Conservation (phyloP, 2,888 invertebrate species). For the Conus canariensis region DNA sequence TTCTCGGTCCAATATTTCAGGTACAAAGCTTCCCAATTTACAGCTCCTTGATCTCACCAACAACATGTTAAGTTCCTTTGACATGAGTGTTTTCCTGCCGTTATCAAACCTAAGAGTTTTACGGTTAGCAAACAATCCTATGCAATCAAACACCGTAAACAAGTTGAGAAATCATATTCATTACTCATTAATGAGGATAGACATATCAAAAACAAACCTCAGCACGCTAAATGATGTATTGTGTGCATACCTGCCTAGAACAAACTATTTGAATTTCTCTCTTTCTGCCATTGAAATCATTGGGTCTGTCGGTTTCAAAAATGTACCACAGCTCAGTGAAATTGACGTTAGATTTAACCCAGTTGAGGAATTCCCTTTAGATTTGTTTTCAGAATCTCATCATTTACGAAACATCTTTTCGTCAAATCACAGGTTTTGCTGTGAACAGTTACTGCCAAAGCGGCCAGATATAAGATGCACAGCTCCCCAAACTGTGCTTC, state of each 20-base stretch:
- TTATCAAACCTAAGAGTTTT: not conserved
- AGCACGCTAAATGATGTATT: not conserved
- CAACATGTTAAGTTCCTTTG: not conserved
- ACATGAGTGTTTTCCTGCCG: not conserved
- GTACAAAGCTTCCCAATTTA: not conserved
- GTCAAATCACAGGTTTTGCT: not conserved
- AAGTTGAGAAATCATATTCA: not conserved
- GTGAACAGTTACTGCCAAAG: not conserved
- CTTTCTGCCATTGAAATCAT: not conserved
- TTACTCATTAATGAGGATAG: not conserved
- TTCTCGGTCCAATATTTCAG: not conserved
- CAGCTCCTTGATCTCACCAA: not conserved
- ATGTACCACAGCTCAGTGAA: not conserved
- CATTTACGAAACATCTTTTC: not conserved
- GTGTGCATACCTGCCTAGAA: not conserved
- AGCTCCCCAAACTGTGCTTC: not conserved
- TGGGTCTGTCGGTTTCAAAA: not conserved
- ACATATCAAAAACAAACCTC: not conserved
- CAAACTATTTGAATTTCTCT: not conserved
- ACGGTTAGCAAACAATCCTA: not conserved
- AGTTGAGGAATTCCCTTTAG: not conserved
- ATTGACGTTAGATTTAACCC: not conserved
- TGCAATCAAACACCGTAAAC: not conserved
- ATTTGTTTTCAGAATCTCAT: not conserved
- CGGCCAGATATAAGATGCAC: too few species aligned